Base-by-base conservation (phyloP, 2,888 invertebrate genomes). In the Enoplolaimus lenunculus region DNA sequence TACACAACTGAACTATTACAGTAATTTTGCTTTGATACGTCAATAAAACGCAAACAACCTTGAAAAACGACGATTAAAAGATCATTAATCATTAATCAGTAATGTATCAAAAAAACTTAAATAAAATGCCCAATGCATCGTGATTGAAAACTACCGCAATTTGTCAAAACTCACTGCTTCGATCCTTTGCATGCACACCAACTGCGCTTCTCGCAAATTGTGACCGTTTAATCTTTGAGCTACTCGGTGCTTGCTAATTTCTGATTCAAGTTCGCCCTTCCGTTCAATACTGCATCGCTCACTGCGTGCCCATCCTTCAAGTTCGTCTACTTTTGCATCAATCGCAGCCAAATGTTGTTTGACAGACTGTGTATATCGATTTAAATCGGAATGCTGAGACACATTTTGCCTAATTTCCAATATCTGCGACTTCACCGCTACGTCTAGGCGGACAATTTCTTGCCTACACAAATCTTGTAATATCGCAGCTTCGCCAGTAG, bases 381-480 rank as follows among this genome's bases (percentile, higher is more conserved):
- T 68, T 34, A 68, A 26, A 21, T 57, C 57, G 2, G 3, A 3
- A n/a, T 34, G 26, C 3, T 33, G 35, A 7, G 7, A 30, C 28
- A 28, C 64, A 30, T 7, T n/a, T 21, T 45, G 45, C 3, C 35
- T 69, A 30, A 74, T 28, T 3, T 60, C 31, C 13, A 57, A 31
- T 31, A 74, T 74, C 34, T 69, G 70, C 60, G 73, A 34, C 34
- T 75, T 75, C 2, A 72, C 60, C 29, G 69, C 70, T n/a, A 72
- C 70, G 68, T 75, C 75, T n/a, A 73, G 34, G 31, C 72, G 59
- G n/a, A 74, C 64, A 28, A 74, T 70, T 57, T 75, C 73, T 65
- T 74, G 71, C 3, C 30, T 7, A 62, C 28, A 28, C 30, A 3
- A 3, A 62, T 29, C 28, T 13, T 13, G 28, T 3, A 26, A 3